A percentile compares a stretch with the other conserved stretches of the same genome.
Conservation (phyloP, 2,113 vertebrate genomes). For the Benthochromis sp. region DNA sequence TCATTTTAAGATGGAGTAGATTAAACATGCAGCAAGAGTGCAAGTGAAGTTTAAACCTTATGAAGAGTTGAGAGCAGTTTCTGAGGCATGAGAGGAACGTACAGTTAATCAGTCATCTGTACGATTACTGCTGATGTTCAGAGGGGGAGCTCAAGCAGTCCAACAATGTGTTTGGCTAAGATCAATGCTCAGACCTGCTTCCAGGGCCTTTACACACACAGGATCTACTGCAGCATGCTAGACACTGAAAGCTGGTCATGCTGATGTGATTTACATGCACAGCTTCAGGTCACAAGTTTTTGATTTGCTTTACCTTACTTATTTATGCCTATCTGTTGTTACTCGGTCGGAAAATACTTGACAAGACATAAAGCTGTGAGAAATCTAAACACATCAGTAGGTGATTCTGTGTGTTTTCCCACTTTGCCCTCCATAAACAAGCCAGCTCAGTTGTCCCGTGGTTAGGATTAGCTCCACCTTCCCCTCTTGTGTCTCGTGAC, state of each 20-base stretch:
- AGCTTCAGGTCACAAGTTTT: conserved; percentile 22
- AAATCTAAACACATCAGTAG: not conserved
- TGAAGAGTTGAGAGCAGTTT: not conserved
- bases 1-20: not conserved
- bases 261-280: conserved; percentile 18
- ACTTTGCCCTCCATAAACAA: not conserved
- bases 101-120: not conserved
- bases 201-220: not conserved
- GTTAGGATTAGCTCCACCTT: conserved; percentile 43
- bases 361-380: not conserved
- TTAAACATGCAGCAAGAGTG: not conserved
- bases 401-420: not conserved
- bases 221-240: not conserved
- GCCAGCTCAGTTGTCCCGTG: conserved; percentile 47
- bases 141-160: not conserved
- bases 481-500: not conserved
- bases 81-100: conserved; percentile 10
- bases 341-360: not conserved
- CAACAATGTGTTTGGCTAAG: not conserved
- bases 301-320: not conserved
- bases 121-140: not conserved
- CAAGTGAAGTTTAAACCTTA: not conserved
- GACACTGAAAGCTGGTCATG: not conserved
- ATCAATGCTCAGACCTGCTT: not conserved
- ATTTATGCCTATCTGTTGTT: not conserved